A percentile compares a stretch with the other conserved stretches of the same genome.
phyloP scores from a whole-genome alignment of 35 echinoderm and acorn worm genomes.

The Stichopus chloronotus region DNA sequence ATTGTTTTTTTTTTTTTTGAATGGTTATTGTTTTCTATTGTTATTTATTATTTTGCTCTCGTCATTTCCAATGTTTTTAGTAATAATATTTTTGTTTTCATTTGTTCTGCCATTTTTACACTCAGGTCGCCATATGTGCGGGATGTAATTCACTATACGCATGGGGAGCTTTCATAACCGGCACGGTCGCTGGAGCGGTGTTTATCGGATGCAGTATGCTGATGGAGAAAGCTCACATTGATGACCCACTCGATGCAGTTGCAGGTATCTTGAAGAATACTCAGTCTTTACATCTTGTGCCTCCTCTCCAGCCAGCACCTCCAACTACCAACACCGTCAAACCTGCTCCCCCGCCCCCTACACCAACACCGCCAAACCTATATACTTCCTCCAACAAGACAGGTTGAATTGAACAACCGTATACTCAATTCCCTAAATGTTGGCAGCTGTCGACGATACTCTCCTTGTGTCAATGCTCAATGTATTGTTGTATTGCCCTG shows the following conservation, averaged over 20 bases:
- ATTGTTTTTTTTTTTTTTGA: too few relatives aligned
- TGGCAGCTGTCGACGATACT: too few relatives aligned
- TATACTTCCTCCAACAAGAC: not conserved
- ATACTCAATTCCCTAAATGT: too few relatives aligned
- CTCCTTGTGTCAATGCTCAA: too few relatives aligned
- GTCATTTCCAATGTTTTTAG: too few relatives aligned
- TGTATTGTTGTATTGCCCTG: too few relatives aligned
- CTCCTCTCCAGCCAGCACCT: not conserved
- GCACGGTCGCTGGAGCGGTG: slow-evolving; percentile 51
- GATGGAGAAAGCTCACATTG: slow-evolving; percentile 50
- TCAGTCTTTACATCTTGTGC: not conserved
- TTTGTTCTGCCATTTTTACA: not conserved
- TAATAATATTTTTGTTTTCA: too few relatives aligned
- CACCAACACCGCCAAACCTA: not conserved
- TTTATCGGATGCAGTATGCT: slow-evolving; percentile 53
- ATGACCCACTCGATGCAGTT: slow-evolving; percentile 82
- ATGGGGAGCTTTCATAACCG: slow-evolving; percentile 76
- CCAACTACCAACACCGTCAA: too few relatives aligned
- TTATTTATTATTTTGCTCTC: too few relatives aligned
- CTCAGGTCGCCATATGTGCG: slow-evolving; percentile 84
- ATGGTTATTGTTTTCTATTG: too few relatives aligned
- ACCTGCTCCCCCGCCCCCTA: too few relatives aligned
- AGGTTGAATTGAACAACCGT: too few relatives aligned
- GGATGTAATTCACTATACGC: slow-evolving; percentile 64
- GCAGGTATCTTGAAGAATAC: slow-evolving; percentile 60